phyloP scores from a whole-genome alignment of 2,888 invertebrate species.

The Ormyrus pomaceus region DNA sequence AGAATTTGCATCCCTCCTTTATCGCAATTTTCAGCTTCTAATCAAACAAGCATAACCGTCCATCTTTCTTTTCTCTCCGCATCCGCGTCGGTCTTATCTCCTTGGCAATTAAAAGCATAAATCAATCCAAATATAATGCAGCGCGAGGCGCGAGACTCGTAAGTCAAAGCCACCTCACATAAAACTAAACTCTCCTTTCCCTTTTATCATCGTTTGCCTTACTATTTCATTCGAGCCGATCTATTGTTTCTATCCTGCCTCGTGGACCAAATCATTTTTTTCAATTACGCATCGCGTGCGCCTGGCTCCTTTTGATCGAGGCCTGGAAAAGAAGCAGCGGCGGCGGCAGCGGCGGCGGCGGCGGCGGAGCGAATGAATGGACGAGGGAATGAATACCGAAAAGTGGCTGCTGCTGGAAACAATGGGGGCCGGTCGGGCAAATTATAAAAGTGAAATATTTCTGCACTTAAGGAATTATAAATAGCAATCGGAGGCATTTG shows the following conservation, averaged over 20 bases:
- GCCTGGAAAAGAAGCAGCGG: too few species aligned
- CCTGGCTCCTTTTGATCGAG: conserved; percentile 13
- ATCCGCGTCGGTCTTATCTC: neutral
- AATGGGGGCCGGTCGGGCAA: conserved; percentile 2
- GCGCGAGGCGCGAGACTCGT: neutral
- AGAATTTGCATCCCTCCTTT: too few species aligned
- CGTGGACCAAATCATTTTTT: conserved; percentile 20
- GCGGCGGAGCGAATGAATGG: neutral
- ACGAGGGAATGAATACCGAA: conserved; percentile 33
- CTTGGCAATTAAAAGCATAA: conserved; percentile 7
- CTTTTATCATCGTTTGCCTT: neutral
- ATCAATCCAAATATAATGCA: conserved; percentile 25
- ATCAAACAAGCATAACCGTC: too few species aligned
- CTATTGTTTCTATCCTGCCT: conserved; percentile 12
- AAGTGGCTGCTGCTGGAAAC: conserved; percentile 26
- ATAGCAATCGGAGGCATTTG: conserved; percentile 22
- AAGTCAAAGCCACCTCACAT: neutral
- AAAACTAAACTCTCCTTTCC: neutral
- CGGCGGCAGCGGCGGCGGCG: too few species aligned
- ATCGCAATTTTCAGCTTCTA: too few species aligned
- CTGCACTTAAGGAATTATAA: conserved; percentile 37
- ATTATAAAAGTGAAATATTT: conserved; percentile 50
- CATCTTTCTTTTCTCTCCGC: too few species aligned
- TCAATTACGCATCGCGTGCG: conserved; percentile 33
- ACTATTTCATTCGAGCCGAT: neutral